Percentiles rank a stretch among this genome's conserved stretches.
These are phyloP conservation scores for Ptychodera flava DNA, from an alignment of 35 echinoderm and acorn worm genomes.

Conservation along the genomic window DNA sequence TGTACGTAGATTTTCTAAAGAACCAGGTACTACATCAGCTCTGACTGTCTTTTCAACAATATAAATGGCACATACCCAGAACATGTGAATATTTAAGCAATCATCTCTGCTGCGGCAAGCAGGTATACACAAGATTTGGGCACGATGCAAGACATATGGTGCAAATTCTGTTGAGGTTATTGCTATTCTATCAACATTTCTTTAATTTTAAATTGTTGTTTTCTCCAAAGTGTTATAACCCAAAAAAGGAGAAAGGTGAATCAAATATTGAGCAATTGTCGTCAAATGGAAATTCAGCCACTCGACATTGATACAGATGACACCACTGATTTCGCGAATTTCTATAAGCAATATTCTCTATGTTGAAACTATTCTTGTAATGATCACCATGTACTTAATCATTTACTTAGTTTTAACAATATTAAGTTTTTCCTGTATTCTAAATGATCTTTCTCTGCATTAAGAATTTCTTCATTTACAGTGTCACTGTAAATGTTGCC, in stretches of 20 bases:
- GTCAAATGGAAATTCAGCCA: slow-evolving; percentile 74
- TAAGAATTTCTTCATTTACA: neutral
- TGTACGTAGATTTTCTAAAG: too few relatives aligned
- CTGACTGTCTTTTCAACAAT: too few relatives aligned
- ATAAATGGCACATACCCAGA: too few relatives aligned
- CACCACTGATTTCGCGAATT: slow-evolving; percentile 85
- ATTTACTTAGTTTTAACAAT: slow-evolving; percentile 76
- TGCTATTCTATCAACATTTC: too few relatives aligned
- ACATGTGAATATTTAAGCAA: too few relatives aligned
- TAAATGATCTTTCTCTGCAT: neutral
- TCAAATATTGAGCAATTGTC: neutral
- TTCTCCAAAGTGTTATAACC: neutral
- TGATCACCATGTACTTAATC: slow-evolving; percentile 71
- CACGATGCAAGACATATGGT: too few relatives aligned
- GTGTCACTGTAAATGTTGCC: neutral
- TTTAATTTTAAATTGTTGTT: neutral
- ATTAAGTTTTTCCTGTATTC: slow-evolving; percentile 13
- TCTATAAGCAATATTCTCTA: slow-evolving; percentile 70
- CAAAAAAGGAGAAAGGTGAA: neutral
- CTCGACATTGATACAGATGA: slow-evolving; percentile 98
- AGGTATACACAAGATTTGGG: too few relatives aligned
- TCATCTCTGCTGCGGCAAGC: too few relatives aligned
- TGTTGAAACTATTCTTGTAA: slow-evolving; percentile 89
- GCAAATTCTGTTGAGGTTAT: too few relatives aligned
- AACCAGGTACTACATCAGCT: too few relatives aligned